Conservation (phyloP, 2,113 vertebrate genomes). For the Nothobranchius furzeri region DNA sequence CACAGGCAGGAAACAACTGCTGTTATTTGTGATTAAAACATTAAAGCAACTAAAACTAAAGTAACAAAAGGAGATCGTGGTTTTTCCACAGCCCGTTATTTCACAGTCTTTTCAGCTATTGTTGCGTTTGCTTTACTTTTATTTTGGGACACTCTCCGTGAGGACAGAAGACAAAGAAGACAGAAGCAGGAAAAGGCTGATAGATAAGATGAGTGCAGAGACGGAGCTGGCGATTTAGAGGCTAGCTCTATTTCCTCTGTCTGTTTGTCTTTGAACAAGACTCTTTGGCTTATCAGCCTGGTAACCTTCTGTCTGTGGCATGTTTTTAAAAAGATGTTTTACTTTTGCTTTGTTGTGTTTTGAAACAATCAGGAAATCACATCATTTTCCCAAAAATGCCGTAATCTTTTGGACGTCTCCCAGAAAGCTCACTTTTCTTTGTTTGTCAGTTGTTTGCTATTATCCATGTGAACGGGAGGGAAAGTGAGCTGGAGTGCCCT, state of each 20-base stretch:
- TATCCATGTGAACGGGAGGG: slow-evolving; percentile 52
- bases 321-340: too few relatives aligned
- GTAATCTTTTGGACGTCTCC: slow-evolving; percentile 59
- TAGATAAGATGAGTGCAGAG: slow-evolving; percentile 55
- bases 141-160: too few relatives aligned
- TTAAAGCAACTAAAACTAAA: neutral
- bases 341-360: slow-evolving; percentile 22
- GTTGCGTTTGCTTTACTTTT: too few relatives aligned
- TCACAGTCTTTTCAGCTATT: too few relatives aligned
- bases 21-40: neutral
- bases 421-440: slow-evolving; percentile 51
- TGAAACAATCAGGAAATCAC: slow-evolving; percentile 21
- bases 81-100: too few relatives aligned
- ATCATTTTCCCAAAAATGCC: slow-evolving; percentile 32
- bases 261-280: too few relatives aligned
- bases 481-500: slow-evolving; percentile 55
- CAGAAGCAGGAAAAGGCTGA: slow-evolving; percentile 11
- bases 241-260: too few relatives aligned
- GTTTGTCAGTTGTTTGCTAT: slow-evolving; percentile 70
- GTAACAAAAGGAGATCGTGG: too few relatives aligned
- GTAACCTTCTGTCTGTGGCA: neutral
- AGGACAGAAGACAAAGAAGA: slow-evolving; percentile 21
- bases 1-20: neutral
- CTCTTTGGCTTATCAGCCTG: slow-evolving; percentile 4
- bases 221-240: slow-evolving; percentile 2